Conservation (phyloP, 2,797 vertebrate species). For the Neosalanx taihuensis region DNA sequence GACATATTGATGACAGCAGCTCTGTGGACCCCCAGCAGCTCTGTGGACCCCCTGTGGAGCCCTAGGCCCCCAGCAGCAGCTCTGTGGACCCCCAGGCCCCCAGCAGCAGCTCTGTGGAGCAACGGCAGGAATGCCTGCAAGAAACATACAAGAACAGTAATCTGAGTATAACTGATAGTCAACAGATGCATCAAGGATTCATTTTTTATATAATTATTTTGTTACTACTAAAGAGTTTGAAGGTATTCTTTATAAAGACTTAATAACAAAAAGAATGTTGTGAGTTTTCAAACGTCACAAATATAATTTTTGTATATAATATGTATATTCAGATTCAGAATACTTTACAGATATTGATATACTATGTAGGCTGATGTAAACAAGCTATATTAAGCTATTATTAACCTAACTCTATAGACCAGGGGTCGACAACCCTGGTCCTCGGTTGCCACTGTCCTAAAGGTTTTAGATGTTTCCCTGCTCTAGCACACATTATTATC, state of each 20-base stretch:
- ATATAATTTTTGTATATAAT: too few species aligned
- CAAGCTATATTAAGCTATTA: neutral
- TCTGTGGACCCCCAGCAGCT: constrained; percentile 57
- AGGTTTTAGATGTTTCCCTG: neutral
- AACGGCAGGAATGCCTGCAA: constrained; percentile 61
- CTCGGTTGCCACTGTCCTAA: too few species aligned
- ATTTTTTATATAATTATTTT: neutral
- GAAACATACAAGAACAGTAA: neutral
- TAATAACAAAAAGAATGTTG: neutral
- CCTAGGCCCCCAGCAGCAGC: constrained; percentile 57
- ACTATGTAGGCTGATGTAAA: too few species aligned
- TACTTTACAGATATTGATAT: too few species aligned
- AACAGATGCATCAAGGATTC: neutral
- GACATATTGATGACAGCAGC: constrained; percentile 71
- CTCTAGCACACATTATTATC: too few species aligned
- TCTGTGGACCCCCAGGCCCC: constrained; percentile 51
- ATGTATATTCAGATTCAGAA: too few species aligned
- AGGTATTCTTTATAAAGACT: neutral
- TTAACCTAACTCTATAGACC: neutral
- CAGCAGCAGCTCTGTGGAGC: constrained; percentile 64
- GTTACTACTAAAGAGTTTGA: neutral
- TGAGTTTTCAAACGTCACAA: too few species aligned
- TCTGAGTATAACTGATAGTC: neutral
- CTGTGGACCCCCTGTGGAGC: constrained; percentile 63
- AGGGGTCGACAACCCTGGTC: too few species aligned